Evolutionary conservation across 2,888 invertebrate species (phyloP), one percentile per base, ranked within the genome.

Genomic region (Bombylius discolor): DNA sequence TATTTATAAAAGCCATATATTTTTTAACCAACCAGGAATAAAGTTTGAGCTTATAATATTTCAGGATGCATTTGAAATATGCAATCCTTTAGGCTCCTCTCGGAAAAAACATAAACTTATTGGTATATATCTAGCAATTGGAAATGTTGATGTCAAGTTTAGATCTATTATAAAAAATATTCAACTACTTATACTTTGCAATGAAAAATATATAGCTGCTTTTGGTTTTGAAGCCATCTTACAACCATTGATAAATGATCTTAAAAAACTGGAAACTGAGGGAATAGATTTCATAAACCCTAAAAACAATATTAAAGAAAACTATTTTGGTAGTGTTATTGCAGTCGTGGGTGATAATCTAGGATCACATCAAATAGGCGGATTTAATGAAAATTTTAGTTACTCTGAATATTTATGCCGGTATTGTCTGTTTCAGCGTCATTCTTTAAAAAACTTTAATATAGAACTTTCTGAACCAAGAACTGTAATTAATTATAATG

Each of bases 31-130:
- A 5, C 4, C 5, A 53, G 12, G 32, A 5, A 49, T 51, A 23
- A 50, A 57, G 23, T 13, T 59, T n/a, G 50, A 51, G 58, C 55
- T 65, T 13, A 64, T 67, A 49, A 49, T 68, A 14, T 67, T 62
- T 60, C 66, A 67, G 59, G 66, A 67, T 61, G 62, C 62, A 9
- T 65, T 67, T 57, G 65, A 67, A 58, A 23, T 64, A 45, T 66
- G 67, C 31, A 67, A 67, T 59, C 66, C 66, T 14, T 50, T 68
- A 14, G 66, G 67, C 12, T 59, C 64, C 4, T 60, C 65, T 8
- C 65, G 58, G 59, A 62, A 58, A 55, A 66, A 64, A 49, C 61
- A 68, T 52, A 67, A 66, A 63, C 47, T 68, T 32, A 49, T 64
- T 47, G 66, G 63, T 14, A 49, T 69, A 42, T 69, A 67, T 52